A percentile compares a stretch with the other conserved stretches of the same genome.
Conservation (phyloP, 92 coral and sea anemone genomes). For the Zoanthus sansibaricus region DNA sequence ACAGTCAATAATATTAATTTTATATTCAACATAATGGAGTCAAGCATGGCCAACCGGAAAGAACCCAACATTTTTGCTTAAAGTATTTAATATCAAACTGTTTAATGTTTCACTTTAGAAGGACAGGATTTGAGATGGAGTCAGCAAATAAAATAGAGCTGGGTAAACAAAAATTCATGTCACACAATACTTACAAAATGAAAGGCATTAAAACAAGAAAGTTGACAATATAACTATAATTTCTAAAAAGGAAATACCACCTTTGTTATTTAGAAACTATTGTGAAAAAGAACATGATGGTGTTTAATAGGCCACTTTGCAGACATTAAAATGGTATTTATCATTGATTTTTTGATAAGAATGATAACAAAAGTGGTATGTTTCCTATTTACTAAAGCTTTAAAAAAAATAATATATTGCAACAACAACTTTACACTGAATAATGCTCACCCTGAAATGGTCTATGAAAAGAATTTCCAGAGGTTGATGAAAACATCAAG, state of each 20-base stretch:
- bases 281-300: constrained; percentile 4
- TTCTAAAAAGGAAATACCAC: neutral
- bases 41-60: constrained; percentile 4
- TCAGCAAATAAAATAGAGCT: neutral
- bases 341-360: neutral
- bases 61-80: constrained; percentile 1
- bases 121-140: constrained; percentile 6
- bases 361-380: constrained; percentile 3
- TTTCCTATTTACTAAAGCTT: neutral
- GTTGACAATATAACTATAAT: neutral
- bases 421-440: neutral
- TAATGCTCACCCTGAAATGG: constrained; percentile 6
- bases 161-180: neutral
- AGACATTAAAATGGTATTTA: neutral
- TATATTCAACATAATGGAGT: neutral
- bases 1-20: constrained; percentile 1
- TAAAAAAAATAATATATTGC: neutral
- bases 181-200: neutral
- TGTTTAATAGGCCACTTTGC: constrained; percentile 1
- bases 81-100: neutral
- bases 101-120: constrained; percentile 1
- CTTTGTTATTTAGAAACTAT: neutral
- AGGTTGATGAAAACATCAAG: constrained; percentile 4
- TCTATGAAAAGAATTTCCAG: constrained; percentile 3
- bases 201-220: constrained; percentile 2